Evolutionary conservation across 1,140 invertebrate species (phyloP).

Genomic region (Phenacoccus solenopsis): DNA sequence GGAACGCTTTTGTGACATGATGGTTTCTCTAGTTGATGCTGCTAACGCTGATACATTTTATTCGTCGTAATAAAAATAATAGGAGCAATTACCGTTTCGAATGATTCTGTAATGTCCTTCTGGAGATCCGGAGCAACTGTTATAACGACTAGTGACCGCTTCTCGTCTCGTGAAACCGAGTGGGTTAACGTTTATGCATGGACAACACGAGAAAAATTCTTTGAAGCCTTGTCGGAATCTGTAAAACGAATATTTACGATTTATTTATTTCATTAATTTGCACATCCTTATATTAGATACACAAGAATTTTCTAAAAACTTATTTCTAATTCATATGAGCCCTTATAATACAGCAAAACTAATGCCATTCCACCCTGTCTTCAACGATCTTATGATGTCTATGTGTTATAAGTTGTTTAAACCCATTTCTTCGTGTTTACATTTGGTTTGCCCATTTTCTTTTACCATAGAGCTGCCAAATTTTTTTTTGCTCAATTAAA

Average conservation of each 20-base stretch:
- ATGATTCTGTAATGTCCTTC: conserved; percentile 51
- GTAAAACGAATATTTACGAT: conserved; percentile 28
- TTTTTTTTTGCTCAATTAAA: too few relatives aligned
- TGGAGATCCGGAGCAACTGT: conserved; percentile 50
- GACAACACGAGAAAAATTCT: conserved; percentile 71
- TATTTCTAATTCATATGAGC: too few relatives aligned
- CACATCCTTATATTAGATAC: too few relatives aligned
- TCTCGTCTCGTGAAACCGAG: conserved; percentile 49
- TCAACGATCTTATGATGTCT: too few relatives aligned
- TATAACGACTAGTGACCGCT: conserved; percentile 49
- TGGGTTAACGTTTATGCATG: conserved; percentile 51
- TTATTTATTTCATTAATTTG: too few relatives aligned
- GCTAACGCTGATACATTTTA: not conserved
- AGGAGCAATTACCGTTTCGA: conserved; percentile 45
- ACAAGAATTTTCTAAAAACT: too few relatives aligned
- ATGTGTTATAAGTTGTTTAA: too few relatives aligned
- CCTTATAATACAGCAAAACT: too few relatives aligned
- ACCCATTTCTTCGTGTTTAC: too few relatives aligned
- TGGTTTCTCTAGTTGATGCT: not conserved
- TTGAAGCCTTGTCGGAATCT: conserved; percentile 81
- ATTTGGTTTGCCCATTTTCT: too few relatives aligned
- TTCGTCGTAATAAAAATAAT: not conserved
- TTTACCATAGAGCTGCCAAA: too few relatives aligned
- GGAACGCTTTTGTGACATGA: not conserved
- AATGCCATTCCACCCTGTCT: too few relatives aligned